Evolutionary conservation across 1,140 invertebrate genomes (phyloP).

Genomic region (Lasioglossum albipes): DNA sequence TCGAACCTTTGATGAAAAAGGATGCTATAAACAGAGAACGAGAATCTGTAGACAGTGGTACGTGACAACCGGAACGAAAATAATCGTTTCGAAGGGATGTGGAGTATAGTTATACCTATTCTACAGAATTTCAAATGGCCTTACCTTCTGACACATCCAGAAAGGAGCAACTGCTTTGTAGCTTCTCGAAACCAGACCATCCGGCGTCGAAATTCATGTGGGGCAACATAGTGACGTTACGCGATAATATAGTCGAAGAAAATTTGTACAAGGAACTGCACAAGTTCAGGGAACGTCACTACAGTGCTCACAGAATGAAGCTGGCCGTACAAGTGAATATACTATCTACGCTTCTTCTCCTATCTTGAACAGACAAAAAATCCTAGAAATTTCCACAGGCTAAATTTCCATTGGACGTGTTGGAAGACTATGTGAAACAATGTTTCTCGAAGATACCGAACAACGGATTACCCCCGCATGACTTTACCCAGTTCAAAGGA

Average conservation of each 20-base stretch:
- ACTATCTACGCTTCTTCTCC: neutral
- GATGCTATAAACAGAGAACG: constrained; percentile 93
- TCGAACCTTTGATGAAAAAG: constrained; percentile 91
- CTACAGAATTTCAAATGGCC: constrained; percentile 88
- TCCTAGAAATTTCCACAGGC: constrained; percentile 80
- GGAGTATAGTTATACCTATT: constrained; percentile 7
- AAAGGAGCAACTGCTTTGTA: constrained; percentile 87
- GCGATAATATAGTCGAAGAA: constrained; percentile 84
- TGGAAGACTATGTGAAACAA: constrained; percentile 85
- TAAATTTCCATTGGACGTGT: constrained; percentile 86
- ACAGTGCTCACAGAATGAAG: constrained; percentile 94
- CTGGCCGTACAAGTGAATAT: constrained; percentile 85
- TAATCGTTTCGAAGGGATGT: neutral
- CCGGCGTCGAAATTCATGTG: constrained; percentile 91
- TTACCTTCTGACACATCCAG: constrained; percentile 84
- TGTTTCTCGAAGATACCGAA: constrained; percentile 84
- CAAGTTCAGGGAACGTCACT: constrained; percentile 90
- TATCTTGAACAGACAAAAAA: neutral
- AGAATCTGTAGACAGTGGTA: constrained; percentile 95
- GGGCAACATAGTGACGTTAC: constrained; percentile 91
- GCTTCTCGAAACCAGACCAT: constrained; percentile 84
- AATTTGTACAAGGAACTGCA: constrained; percentile 85
- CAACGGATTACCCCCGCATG: constrained; percentile 82
- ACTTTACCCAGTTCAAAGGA: constrained; percentile 81
- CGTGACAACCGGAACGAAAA: constrained; percentile 19